Evolutionary conservation across 2,113 vertebrate species (phyloP).

Genomic region (Pygoscelis adeliae): DNA sequence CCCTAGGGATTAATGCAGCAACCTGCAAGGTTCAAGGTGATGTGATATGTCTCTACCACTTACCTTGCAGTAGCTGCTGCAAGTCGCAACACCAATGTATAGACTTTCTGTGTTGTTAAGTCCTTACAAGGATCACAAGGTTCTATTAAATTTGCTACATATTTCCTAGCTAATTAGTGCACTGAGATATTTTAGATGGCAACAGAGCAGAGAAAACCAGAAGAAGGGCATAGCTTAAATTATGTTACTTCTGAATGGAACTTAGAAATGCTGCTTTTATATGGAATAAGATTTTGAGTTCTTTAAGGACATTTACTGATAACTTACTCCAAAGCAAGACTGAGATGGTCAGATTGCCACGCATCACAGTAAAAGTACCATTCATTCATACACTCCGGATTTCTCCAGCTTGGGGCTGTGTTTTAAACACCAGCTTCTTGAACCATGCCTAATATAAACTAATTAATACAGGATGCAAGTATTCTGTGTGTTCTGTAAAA

Average conservation of each 20-base stretch:
- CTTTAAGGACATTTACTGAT: not conserved
- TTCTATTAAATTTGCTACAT: not conserved
- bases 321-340: not conserved
- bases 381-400: not conserved
- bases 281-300: not conserved
- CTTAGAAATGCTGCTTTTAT: not conserved
- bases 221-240: not conserved
- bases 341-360: not conserved
- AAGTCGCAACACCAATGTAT: not conserved
- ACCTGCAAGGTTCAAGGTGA: not conserved
- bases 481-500: not conserved
- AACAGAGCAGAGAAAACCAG: not conserved
- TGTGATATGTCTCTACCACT: accelerated
- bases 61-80: not conserved
- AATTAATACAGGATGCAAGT: not conserved
- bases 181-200: not conserved
- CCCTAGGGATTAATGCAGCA: not conserved
- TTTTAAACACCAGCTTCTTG: not conserved
- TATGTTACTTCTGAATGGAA: not conserved
- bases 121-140: not conserved
- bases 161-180: not conserved
- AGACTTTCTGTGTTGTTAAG: not conserved
- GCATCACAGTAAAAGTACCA: not conserved
- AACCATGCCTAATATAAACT: not conserved
- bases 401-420: not conserved